phyloP scores from a whole-genome alignment of 2,113 vertebrate species.

The Neomonachus schauinslandi region DNA sequence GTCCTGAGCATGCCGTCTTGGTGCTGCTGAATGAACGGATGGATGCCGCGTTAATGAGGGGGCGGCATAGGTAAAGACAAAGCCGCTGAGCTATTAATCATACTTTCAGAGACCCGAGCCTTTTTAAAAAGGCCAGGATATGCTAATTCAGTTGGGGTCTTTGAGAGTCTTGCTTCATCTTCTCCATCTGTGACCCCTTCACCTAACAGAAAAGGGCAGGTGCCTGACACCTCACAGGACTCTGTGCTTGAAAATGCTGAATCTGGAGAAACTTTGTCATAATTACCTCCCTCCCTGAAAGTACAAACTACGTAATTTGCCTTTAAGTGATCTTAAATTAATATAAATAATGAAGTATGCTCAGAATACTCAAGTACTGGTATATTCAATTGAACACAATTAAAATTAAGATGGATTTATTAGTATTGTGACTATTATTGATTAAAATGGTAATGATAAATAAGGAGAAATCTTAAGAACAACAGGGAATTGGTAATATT shows the following conservation, averaged over 20 bases:
- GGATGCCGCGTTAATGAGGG: not conserved
- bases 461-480: constrained; percentile 77
- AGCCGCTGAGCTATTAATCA: not conserved
- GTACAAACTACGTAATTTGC: constrained; percentile 77
- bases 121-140: constrained; percentile 35
- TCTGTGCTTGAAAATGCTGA: constrained; percentile 5
- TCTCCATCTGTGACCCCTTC: not conserved
- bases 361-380: constrained; percentile 77
- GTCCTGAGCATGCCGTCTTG: fast-evolving
- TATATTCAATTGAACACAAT: constrained; percentile 80
- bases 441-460: constrained; percentile 79
- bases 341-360: constrained; percentile 82
- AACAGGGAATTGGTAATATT: constrained; percentile 78
- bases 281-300: constrained; percentile 71
- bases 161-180: not conserved
- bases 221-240: not conserved
- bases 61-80: not conserved
- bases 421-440: constrained; percentile 79
- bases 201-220: not conserved
- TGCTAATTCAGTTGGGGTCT: constrained; percentile 15
- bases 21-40: not conserved
- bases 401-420: constrained; percentile 79
- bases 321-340: constrained; percentile 82
- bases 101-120: not conserved
- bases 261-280: constrained; percentile 68